phyloP scores from a whole-genome alignment of 2,113 vertebrate genomes.

The Dendropsophus ebraccatus region DNA sequence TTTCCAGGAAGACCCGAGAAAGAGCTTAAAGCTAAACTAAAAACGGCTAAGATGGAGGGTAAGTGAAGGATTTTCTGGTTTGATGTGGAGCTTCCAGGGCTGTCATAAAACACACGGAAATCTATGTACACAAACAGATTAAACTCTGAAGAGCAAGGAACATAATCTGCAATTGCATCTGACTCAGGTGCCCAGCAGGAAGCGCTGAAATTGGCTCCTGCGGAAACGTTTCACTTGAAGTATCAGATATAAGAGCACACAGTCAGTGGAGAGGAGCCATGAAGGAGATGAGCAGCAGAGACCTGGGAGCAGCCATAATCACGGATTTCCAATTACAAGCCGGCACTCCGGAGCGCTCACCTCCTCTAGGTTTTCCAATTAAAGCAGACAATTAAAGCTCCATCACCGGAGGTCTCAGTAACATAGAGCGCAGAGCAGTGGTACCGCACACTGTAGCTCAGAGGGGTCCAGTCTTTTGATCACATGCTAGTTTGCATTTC shows the following conservation, averaged over 20 bases:
- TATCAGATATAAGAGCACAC: neutral
- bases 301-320: neutral
- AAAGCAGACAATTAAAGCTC: conserved; percentile 28
- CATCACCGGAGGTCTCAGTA: neutral
- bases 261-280: conserved; percentile 2
- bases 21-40: neutral
- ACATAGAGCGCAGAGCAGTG: neutral
- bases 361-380: conserved; percentile 52
- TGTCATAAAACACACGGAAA: neutral
- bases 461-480: neutral
- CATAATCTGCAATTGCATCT: neutral
- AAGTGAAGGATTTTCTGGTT: neutral
- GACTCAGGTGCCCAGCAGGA: conserved; percentile 1
- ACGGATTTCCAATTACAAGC: conserved; percentile 35
- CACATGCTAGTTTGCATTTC: neutral
- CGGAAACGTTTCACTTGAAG: conserved; percentile 26
- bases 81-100: neutral
- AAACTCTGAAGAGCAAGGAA: neutral
- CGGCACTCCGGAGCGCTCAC: neutral
- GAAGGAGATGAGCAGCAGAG: conserved; percentile 2
- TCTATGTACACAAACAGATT: neutral
- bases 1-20: neutral
- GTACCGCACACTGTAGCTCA: neutral
- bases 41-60: neutral
- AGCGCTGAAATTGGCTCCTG: conserved; percentile 23